Evolutionary conservation across 2,113 vertebrate species (phyloP).

Genomic region (Nothocercus julius): DNA sequence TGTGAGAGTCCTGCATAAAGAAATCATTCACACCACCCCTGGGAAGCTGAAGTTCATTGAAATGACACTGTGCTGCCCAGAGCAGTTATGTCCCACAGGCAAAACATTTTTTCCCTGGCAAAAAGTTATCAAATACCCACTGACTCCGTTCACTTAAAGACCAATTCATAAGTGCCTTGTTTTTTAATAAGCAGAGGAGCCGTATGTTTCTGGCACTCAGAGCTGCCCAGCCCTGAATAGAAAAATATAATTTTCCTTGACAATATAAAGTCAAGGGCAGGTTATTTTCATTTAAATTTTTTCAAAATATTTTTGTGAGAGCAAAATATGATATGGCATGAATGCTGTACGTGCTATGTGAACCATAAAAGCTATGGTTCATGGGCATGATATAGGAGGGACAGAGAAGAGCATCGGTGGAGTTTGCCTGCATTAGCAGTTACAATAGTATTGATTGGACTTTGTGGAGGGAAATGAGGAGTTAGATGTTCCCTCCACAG

Average conservation of each 20-base stretch:
- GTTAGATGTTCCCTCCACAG: background rate
- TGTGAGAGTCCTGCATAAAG: slow-evolving; percentile 50
- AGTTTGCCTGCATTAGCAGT: accelerated
- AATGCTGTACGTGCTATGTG: background rate
- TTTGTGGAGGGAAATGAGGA: background rate
- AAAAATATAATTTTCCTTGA: background rate
- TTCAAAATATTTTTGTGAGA: background rate
- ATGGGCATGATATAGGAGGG: background rate
- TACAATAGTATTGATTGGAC: background rate
- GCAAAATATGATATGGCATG: background rate
- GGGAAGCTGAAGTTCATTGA: slow-evolving; percentile 47
- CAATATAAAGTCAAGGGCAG: background rate
- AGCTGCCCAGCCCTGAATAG: background rate
- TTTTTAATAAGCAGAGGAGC: background rate
- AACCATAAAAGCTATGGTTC: background rate
- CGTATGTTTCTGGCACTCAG: background rate
- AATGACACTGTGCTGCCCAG: slow-evolving; percentile 51
- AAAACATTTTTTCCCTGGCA: slow-evolving; percentile 45
- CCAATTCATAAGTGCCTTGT: slow-evolving; percentile 13
- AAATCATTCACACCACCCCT: slow-evolving; percentile 58
- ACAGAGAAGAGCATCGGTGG: background rate
- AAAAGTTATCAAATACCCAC: slow-evolving; percentile 38
- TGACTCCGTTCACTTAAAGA: slow-evolving; percentile 28
- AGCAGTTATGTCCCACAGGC: slow-evolving; percentile 28
- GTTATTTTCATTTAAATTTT: background rate